Evolutionary conservation across 1,140 invertebrate genomes (phyloP), one percentile per base, ranked within the genome.

Genomic region (Saccostrea cuccullata): DNA sequence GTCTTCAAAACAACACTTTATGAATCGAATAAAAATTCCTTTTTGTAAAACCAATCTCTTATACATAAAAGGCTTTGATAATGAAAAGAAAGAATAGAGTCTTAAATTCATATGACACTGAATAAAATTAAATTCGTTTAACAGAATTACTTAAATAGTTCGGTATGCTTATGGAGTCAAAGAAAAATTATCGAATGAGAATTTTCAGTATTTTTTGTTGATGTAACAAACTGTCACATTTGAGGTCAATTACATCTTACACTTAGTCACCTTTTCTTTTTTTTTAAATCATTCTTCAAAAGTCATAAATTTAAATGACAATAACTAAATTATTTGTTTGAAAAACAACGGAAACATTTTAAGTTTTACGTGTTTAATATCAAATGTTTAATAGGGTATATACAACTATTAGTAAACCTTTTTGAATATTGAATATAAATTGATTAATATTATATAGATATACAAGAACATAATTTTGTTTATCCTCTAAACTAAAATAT

Each of bases 291-390:
- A 70, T n/a, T 70, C n/a, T 70, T 23, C 11, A 11, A 70, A 26
- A n/a, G 20, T 70, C 9, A 23, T 70, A n/a, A 70, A 70, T 70
- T n/a, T 70, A 23, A n/a, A 70, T 11, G 0, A n/a, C 20, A 70
- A 70, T 23, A 8, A 23, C 0, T 36, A 36, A 30, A n/a, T n/a
- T 12, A 70, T 26, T n/a, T n/a, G 11, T 23, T 36, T 36, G 30
- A 36, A 36, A 36, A 36, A 36, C 30, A 36, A 36, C 30, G 30
- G 30, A 36, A 64, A 17, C 20, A n/a, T 67, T 67, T 23, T n/a
- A 67, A 20, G 20, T 67, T 67, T 67, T 17, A 67, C 60, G 60
- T 67, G 60, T 67, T 67, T 67, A 67, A 67, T 67, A 67, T 67
- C 60, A 67, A 67, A 67, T 67, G 23, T n/a, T 67, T 23, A 67